A percentile compares a stretch with the other conserved stretches of the same genome.
Evolutionary conservation across 2,113 vertebrate species (phyloP).

Genomic region (Saccopteryx bilineata): DNA sequence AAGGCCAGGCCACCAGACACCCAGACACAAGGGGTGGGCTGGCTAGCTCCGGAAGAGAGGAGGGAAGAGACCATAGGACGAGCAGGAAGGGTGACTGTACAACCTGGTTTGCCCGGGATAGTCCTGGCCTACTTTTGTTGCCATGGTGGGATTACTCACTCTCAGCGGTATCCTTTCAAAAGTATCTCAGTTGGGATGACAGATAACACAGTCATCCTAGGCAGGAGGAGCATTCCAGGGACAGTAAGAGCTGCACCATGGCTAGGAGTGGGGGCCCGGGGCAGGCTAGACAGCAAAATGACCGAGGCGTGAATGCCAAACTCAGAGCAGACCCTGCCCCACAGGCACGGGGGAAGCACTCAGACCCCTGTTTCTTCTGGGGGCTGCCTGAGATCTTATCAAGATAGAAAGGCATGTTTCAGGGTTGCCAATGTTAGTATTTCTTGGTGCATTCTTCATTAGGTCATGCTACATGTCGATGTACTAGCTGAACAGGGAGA

Average conservation of each 20-base stretch:
- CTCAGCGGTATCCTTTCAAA: not conserved
- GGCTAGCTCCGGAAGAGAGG: not conserved
- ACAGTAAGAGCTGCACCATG: not conserved
- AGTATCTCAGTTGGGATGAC: not conserved
- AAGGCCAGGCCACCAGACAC: not conserved
- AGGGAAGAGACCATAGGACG: not conserved
- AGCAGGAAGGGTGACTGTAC: no score
- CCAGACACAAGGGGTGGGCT: no score
- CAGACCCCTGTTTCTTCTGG: not conserved
- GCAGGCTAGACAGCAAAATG: not conserved
- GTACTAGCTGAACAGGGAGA: not conserved
- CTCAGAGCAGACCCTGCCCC: not conserved
- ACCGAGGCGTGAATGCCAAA: not conserved
- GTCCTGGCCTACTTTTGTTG: not conserved
- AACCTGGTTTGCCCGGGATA: not conserved
- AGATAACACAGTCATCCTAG: not conserved
- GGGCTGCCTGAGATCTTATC: not conserved
- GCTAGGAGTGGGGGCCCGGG: not conserved
- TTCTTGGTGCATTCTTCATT: not conserved
- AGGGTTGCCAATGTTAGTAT: not conserved
- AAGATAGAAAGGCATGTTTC: not conserved
- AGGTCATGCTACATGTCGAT: rapidly evolving
- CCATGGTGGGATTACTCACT: not conserved
- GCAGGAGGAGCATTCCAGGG: not conserved
- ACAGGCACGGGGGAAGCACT: not conserved